A percentile compares a stretch with the other conserved stretches of the same genome.
These are phyloP conservation scores for Ectemnius cavifrons DNA, from an alignment of 2,888 invertebrate species.

Conservation along the genomic window DNA sequence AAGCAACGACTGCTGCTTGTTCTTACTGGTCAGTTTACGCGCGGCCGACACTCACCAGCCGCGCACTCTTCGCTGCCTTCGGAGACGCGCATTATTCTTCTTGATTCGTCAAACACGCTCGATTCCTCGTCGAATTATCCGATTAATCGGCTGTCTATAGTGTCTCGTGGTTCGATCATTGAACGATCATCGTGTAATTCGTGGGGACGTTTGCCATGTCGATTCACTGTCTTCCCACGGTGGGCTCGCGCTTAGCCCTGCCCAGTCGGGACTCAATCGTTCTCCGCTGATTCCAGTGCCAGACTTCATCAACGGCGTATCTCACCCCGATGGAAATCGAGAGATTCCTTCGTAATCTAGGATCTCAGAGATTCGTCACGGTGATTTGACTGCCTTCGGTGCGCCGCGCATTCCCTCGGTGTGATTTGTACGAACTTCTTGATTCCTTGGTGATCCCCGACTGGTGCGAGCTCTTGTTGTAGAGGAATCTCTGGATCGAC, in stretches of 20 bases:
- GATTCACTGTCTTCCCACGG: neutral
- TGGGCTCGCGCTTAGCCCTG: neutral
- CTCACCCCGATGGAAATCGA: neutral
- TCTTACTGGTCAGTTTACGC: constrained; percentile 58
- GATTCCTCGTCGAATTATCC: constrained; percentile 15
- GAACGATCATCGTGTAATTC: neutral
- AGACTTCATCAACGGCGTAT: neutral
- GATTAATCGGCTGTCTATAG: neutral
- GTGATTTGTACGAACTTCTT: too few relatives aligned
- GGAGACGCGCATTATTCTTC: neutral
- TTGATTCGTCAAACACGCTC: constrained; percentile 12
- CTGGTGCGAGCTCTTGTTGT: too few relatives aligned
- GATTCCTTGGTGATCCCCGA: too few relatives aligned
- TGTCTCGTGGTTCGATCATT: neutral
- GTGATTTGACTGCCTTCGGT: too few relatives aligned
- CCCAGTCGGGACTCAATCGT: neutral
- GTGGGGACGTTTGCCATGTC: too few relatives aligned
- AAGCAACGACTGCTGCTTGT: constrained; percentile 55
- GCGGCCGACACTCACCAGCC: constrained; percentile 17
- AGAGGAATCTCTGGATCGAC: too few relatives aligned
- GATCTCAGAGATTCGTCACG: too few relatives aligned
- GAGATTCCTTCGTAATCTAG: neutral
- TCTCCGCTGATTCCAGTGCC: too few relatives aligned
- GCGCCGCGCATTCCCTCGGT: too few relatives aligned
- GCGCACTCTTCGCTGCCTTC: constrained; percentile 34